These are phyloP conservation scores for Philopotamus ludificatus DNA, from an alignment of 1,140 invertebrate genomes.

Conservation along the genomic window DNA sequence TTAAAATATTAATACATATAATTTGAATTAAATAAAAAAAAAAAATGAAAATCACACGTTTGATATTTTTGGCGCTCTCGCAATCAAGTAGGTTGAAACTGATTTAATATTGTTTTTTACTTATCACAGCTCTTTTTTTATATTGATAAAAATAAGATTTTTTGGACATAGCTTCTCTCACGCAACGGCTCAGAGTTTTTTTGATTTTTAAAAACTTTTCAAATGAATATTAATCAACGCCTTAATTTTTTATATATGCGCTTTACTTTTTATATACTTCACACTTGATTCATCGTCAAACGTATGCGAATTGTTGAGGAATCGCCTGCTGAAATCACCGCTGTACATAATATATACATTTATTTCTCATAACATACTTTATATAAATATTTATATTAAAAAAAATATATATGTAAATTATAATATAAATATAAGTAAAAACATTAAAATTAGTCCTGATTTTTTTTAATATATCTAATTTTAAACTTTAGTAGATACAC, in stretches of 20 bases:
- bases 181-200: not conserved
- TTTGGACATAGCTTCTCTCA: not conserved
- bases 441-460: too few species aligned
- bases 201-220: not conserved
- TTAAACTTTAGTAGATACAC: too few species aligned
- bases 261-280: not conserved
- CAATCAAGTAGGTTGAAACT: conserved; percentile 11
- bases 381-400: not conserved
- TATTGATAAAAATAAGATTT: not conserved
- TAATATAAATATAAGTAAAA: too few species aligned
- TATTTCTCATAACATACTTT: not conserved
- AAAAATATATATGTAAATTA: too few species aligned
- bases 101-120: not conserved
- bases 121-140: not conserved
- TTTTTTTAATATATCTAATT: too few species aligned
- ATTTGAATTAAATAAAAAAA: not conserved
- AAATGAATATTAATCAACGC: not conserved
- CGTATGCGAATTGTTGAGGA: too few species aligned
- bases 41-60: not conserved
- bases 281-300: too few species aligned
- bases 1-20: not conserved
- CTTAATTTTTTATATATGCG: not conserved
- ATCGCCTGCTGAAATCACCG: not conserved
- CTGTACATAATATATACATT: not conserved
- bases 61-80: conserved; percentile 11